Conservation (phyloP, 2,888 invertebrate genomes). For the Tribolium freemani region DNA sequence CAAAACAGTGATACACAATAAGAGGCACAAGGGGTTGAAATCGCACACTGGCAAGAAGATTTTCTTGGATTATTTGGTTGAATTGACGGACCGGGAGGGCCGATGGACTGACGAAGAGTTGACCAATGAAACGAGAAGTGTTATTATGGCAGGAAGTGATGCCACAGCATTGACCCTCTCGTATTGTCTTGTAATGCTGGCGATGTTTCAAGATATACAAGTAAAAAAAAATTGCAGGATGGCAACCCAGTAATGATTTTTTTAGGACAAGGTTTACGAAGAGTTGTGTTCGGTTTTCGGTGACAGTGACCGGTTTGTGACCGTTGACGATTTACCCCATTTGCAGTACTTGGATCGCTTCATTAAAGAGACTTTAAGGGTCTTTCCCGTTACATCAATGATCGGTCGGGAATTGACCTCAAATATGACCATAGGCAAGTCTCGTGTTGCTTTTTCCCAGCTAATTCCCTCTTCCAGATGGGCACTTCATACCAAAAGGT, state of each 20-base stretch:
- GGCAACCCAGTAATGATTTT: background rate
- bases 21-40: background rate
- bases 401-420: background rate
- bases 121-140: slow-evolving; percentile 3
- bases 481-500: background rate
- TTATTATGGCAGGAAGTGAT: slow-evolving; percentile 10
- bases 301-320: background rate
- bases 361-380: slow-evolving; percentile 13
- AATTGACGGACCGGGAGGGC: background rate
- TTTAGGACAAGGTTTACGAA: background rate
- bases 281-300: slow-evolving; percentile 1
- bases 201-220: slow-evolving; percentile 6
- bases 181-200: slow-evolving; percentile 10
- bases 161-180: slow-evolving; percentile 2
- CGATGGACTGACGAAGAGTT: background rate
- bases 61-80: slow-evolving; percentile 2
- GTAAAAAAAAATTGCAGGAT: background rate
- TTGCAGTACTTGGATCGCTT: slow-evolving; percentile 13
- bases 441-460: background rate
- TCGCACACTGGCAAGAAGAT: background rate
- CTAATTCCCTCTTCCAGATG: background rate
- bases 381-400: slow-evolving; percentile 1
- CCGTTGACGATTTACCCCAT: background rate
- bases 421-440: background rate
- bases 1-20: background rate